These are phyloP conservation scores for Danio kyathit DNA, from an alignment of 2,797 vertebrate species.

Conservation along the genomic window DNA sequence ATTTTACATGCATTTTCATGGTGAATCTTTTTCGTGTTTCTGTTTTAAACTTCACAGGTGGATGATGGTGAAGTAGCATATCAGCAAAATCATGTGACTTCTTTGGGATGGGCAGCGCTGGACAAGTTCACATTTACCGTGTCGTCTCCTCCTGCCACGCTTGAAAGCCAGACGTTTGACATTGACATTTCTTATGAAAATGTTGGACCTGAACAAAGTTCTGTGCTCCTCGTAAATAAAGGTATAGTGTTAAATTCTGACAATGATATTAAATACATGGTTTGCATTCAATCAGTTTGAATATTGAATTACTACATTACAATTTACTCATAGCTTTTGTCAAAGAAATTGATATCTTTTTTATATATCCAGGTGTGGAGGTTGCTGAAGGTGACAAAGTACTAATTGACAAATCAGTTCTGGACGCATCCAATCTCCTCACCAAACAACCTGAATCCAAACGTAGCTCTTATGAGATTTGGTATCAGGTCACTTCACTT, in stretches of 20 bases:
- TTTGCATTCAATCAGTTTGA: not conserved
- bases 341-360: not conserved
- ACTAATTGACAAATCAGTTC: conserved; percentile 82
- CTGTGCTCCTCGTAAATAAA: conserved; percentile 86
- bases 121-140: conserved; percentile 87
- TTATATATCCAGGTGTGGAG: conserved; percentile 76
- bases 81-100: conserved; percentile 77
- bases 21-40: not conserved
- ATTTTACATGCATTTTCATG: too few species aligned
- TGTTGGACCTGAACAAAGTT: conserved; percentile 76
- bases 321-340: not conserved
- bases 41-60: conserved; percentile 73
- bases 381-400: conserved; percentile 86
- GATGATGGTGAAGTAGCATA: conserved; percentile 83
- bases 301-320: too few species aligned
- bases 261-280: not conserved
- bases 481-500: conserved; percentile 88
- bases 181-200: conserved; percentile 90
- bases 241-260: conserved; percentile 72
- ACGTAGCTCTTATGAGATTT: conserved; percentile 83
- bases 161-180: conserved; percentile 83
- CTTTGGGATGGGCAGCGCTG: conserved; percentile 81
- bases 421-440: conserved; percentile 89
- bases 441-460: conserved; percentile 81
- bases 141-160: conserved; percentile 81